These are phyloP conservation scores for Phalacrocorax brasilianus DNA, from an alignment of 2,113 vertebrate genomes.

Conservation along the genomic window DNA sequence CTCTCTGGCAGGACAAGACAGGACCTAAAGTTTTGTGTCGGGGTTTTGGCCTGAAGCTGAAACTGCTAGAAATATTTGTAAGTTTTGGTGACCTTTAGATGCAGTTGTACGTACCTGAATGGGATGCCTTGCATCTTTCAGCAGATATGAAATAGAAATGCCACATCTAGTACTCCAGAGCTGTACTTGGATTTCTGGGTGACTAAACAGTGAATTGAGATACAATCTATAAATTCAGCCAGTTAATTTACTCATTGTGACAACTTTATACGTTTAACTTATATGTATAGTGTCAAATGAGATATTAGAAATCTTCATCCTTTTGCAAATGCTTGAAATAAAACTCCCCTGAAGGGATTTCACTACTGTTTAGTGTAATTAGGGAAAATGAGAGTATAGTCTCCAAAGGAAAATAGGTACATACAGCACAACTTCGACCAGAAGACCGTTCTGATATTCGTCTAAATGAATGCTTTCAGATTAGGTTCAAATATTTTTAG, in stretches of 20 bases:
- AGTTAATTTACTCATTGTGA: constrained; percentile 21
- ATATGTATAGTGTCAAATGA: neutral
- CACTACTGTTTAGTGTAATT: constrained; percentile 29
- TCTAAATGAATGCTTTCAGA: neutral
- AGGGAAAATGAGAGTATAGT: constrained; percentile 12
- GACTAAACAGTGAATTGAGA: neutral
- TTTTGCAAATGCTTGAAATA: neutral
- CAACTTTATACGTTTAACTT: constrained; percentile 21
- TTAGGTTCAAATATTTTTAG: neutral
- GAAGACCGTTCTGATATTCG: constrained; percentile 27
- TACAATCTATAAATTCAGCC: neutral
- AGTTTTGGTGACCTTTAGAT: neutral
- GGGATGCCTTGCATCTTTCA: neutral
- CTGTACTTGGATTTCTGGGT: neutral
- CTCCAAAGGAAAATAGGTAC: neutral
- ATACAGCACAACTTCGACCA: neutral
- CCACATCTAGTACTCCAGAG: neutral
- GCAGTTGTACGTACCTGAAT: neutral
- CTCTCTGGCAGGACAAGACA: neutral
- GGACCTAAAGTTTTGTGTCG: neutral
- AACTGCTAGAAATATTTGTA: neutral
- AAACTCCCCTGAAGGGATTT: constrained; percentile 30
- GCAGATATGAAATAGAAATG: neutral
- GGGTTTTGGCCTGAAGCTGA: neutral
- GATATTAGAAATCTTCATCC: constrained; percentile 20